These are phyloP conservation scores for Corydoras sp. DNA, from an alignment of 2,113 vertebrate species.

Conservation along the genomic window DNA sequence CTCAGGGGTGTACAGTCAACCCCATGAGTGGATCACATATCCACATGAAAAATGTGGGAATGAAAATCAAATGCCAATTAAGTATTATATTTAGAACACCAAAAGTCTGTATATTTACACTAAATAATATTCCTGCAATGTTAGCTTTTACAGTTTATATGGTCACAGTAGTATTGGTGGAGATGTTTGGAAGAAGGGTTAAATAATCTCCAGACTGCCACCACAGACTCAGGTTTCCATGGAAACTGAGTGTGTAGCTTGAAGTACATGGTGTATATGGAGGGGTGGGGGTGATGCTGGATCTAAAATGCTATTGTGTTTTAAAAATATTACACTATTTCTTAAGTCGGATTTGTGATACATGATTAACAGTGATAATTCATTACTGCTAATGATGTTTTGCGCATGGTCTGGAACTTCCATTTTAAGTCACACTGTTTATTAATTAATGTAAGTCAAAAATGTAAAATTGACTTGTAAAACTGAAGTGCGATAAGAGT, in stretches of 20 bases:
- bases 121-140: background rate
- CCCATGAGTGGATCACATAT: background rate
- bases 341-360: no score
- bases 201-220: constrained; percentile 28
- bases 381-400: no score
- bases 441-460: no score
- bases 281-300: constrained; percentile 16
- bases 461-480: no score
- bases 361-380: no score
- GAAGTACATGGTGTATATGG: constrained; percentile 17
- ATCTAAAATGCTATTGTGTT: background rate
- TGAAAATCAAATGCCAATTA: background rate
- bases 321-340: no score
- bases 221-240: constrained; percentile 39
- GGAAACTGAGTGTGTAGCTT: constrained; percentile 35
- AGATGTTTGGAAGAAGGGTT: constrained; percentile 17
- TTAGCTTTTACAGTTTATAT: background rate
- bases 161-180: background rate
- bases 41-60: background rate
- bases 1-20: constrained; percentile 10
- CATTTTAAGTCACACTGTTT: no score
- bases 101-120: background rate
- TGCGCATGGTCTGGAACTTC: no score
- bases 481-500: no score
- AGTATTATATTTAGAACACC: background rate